phyloP scores from a whole-genome alignment of 2,888 invertebrate species.

The Cataglyphis altisquamis region DNA sequence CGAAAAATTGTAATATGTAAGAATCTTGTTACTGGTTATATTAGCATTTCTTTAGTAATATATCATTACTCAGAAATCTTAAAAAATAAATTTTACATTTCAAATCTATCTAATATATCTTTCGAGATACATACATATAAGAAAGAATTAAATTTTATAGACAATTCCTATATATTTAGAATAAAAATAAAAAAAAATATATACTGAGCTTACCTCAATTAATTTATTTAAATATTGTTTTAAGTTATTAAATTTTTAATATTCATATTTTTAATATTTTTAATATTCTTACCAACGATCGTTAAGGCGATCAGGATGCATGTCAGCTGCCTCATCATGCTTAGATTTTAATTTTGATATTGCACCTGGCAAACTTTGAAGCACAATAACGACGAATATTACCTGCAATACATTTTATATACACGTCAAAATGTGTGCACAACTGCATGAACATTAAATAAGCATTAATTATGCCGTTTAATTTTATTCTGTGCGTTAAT shows the following conservation, averaged over 20 bases:
- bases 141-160: not conserved
- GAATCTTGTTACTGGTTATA: not conserved
- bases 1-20: not conserved
- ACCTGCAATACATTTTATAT: constrained; percentile 15
- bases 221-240: not conserved
- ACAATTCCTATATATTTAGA: not conserved
- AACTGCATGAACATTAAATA: not conserved
- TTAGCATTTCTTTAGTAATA: not conserved
- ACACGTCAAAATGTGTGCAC: constrained; percentile 21
- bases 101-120: not conserved
- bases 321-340: not conserved
- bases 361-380: not conserved
- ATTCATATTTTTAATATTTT: not conserved
- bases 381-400: not conserved
- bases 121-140: not conserved
- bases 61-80: not conserved
- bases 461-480: not conserved
- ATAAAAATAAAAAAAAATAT: not conserved
- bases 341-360: not conserved
- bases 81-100: not conserved
- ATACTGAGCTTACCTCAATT: not conserved
- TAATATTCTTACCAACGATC: not conserved
- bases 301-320: constrained; percentile 17
- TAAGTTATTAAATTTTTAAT: not conserved
- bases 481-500: not conserved